Evolutionary conservation across 2,797 vertebrate genomes (phyloP).

Genomic region (Sebastes nivosus): DNA sequence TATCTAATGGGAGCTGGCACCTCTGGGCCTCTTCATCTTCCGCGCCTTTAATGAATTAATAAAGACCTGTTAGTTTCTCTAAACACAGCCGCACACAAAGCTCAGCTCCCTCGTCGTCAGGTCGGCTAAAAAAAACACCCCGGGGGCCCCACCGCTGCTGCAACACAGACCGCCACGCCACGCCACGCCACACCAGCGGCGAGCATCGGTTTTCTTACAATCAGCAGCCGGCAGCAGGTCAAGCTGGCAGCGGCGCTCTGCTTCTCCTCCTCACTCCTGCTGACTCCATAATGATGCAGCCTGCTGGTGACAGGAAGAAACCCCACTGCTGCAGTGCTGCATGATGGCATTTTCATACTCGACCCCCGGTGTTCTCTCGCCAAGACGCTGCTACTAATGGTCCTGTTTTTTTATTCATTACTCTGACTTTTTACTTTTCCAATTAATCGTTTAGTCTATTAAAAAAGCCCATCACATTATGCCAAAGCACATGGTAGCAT

Average conservation of each 20-base stretch:
- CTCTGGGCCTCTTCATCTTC: conserved; percentile 32
- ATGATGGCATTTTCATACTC: not conserved
- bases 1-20: conserved; percentile 34
- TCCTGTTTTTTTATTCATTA: not conserved
- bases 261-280: conserved; percentile 3
- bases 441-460: not conserved
- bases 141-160: not conserved
- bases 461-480: not conserved
- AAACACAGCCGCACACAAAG: conserved; percentile 2
- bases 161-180: not conserved
- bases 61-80: conserved; percentile 27
- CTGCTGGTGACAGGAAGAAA: conserved; percentile 50
- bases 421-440: not conserved
- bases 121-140: not conserved
- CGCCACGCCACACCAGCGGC: not conserved
- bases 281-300: conserved; percentile 45
- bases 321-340: conserved; percentile 27
- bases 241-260: conserved; percentile 15
- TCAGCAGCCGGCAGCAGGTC: conserved; percentile 15
- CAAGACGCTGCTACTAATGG: not conserved
- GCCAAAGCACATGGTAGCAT: not conserved
- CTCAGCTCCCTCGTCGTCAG: not conserved
- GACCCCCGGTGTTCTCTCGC: not conserved
- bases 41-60: conserved; percentile 35
- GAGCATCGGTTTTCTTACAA: not conserved